Evolutionary conservation across 2,113 vertebrate genomes (phyloP), one percentile per base, ranked within the genome.

Genomic region (Rhodinocichla rosea): DNA sequence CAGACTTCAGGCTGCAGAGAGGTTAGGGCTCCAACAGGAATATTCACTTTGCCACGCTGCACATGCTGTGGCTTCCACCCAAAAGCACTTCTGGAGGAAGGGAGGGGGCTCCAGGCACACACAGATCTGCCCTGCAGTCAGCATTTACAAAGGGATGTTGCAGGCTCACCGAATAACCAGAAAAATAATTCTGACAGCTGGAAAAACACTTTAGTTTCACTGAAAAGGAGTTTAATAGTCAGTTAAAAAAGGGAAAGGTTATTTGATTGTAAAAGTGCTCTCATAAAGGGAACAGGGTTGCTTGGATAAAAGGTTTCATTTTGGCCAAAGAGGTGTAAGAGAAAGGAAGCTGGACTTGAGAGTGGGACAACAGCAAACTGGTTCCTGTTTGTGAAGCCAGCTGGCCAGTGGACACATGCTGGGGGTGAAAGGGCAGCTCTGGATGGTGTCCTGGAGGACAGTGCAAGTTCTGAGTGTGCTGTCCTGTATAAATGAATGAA

Each of bases 71-170:
- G 91, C 95, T 94, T 83, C 76, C 62, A 96, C 85, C 87, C 94
- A 96, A 86, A 93, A 93, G 64, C 64, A 13, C 52, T 96, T 93
- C 52, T 86, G 79, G 55, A 92, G 95, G 94, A 95, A 95, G 90
- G 82, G 75, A 92, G 92, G 47, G 81, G 52, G 52, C 90, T 96
- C 42, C 52, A 78, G 83, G 79, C 75, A 75, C 52, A 93, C 18
- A 2, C 62, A 8, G 39, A 49, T 90, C 92, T 89, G 52, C 67
- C 62, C 47, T 71, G 89, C 80, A 80, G 76, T 88, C 93, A 83
- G 79, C 69, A 49, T 74, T 94, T 95, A 88, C 90, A 93, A 95
- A 90, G 69, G 64, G 88, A 92, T 86, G 60, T 88, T 64, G n/a
- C 22, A 8, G 94, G 52, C 63, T 87, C 0, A 0, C 7, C 9